Conservation (phyloP, 2,797 vertebrate species). For the Spinus pinus region DNA sequence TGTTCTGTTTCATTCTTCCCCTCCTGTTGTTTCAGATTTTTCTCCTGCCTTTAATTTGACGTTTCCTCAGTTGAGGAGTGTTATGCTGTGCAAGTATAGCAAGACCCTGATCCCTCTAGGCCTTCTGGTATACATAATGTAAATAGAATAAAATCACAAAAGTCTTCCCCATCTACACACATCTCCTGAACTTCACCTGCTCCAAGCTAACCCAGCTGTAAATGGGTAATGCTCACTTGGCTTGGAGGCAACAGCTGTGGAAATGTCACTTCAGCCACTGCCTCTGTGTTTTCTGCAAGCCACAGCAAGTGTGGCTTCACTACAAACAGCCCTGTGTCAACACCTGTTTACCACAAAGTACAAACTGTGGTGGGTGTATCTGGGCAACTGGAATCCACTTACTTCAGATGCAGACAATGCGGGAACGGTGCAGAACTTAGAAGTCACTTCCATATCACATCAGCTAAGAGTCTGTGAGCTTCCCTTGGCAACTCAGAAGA, state of each 20-base stretch:
- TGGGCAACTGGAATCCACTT: background rate
- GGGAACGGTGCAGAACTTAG: background rate
- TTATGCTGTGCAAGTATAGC: background rate
- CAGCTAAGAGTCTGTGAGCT: background rate
- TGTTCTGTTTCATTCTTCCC: background rate
- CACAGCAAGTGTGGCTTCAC: background rate
- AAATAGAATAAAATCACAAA: background rate
- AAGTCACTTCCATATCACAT: accelerated
- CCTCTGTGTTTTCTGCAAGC: background rate
- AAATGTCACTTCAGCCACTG: background rate
- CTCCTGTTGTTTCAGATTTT: background rate
- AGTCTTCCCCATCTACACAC: background rate
- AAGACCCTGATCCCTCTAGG: background rate
- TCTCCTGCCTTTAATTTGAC: background rate
- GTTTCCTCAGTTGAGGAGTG: background rate
- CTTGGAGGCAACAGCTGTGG: background rate
- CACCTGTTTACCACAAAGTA: background rate
- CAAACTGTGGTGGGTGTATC: background rate
- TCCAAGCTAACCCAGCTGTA: background rate
- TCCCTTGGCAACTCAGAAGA: background rate
- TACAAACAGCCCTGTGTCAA: background rate
- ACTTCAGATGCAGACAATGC: background rate
- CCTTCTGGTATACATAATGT: background rate
- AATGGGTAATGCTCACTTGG: background rate
- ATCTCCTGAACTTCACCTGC: background rate